Evolutionary conservation across 2,113 vertebrate genomes (phyloP), one percentile per base, ranked within the genome.

Genomic region (Irena cyanogastra): DNA sequence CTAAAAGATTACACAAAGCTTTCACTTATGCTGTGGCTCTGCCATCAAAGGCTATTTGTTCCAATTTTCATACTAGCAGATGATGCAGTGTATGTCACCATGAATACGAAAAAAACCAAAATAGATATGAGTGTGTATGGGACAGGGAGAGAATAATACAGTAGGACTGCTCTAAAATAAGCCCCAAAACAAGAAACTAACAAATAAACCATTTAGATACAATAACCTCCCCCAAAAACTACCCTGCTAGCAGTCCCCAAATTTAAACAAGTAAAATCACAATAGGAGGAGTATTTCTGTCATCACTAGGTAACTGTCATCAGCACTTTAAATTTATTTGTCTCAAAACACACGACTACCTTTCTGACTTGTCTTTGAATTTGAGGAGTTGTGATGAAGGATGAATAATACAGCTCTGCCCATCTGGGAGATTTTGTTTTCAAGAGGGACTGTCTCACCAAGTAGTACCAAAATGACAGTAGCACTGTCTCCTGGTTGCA

Each of bases 31-130:
- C 52, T 77, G 24, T 91, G 74, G 33, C 41, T 95, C 52, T 95
- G 63, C 45, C 64, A 88, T 95, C 91, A 96, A 82, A 97, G 41
- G 63, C 27, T 96, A 94, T 97, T 97, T 97, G 70, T 96, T 96
- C 85, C 85, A 94, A 95, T 97, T 97, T 97, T 89, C 60, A 33
- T 90, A 78, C 44, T 70, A 80, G 56, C 45, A 85, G 66, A 92
- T 87, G 84, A 94, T 92, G 41, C 83, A 92, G 57, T 44, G 42
- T 70, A 69, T 91, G 91, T 92, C 95, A 93, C 21, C 19, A 42
- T 49, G 57, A 91, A 44, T 4, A 77, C 64, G 41, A 82, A 90
- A 82, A 75, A 71, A 21, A 52, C 1, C 8, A 54, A 89, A 95
- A 90, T 42, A 64, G 14, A 77, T 69, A 39, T 37, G 11, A 66